phyloP scores from a whole-genome alignment of 2,797 vertebrate species.

The Poliocrania exsul region DNA sequence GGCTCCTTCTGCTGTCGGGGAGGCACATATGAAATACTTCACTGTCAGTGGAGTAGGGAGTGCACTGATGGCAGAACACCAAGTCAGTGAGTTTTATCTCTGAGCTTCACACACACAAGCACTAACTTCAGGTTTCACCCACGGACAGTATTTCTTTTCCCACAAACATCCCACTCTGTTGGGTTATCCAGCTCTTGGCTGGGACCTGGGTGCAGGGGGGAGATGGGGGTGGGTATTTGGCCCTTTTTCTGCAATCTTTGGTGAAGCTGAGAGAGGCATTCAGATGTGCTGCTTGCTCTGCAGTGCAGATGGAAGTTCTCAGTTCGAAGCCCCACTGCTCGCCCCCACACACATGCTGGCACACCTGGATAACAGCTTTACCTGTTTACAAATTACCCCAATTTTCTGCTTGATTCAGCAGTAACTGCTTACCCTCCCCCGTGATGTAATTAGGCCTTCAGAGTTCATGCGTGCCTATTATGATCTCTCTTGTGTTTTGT shows the following conservation, averaged over 20 bases:
- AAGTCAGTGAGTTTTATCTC: slow-evolving; percentile 38
- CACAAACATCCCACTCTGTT: neutral
- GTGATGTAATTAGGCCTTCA: slow-evolving; percentile 98
- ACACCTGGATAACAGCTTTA: slow-evolving; percentile 93
- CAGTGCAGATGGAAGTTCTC: slow-evolving; percentile 56
- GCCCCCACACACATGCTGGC: slow-evolving; percentile 79
- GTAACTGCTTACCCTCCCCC: slow-evolving; percentile 89
- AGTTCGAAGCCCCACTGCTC: neutral
- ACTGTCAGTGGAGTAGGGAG: neutral
- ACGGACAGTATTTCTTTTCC: neutral
- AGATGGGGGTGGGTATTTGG: neutral
- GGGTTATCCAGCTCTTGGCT: neutral
- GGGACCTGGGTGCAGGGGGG: neutral
- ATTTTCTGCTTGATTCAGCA: slow-evolving; percentile 99
- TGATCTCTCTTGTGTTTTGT: slow-evolving; percentile 87
- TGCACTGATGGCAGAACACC: slow-evolving; percentile 41
- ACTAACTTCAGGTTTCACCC: neutral
- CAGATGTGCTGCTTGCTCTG: slow-evolving; percentile 5
- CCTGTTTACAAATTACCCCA: slow-evolving; percentile 98
- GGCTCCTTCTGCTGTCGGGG: neutral
- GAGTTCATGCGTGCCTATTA: slow-evolving; percentile 95
- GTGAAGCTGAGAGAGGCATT: slow-evolving; percentile 23
- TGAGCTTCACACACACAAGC: neutral
- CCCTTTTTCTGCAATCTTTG: neutral
- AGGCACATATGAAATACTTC: neutral